Percentiles rank a stretch among this genome's conserved stretches.
phyloP scores from a whole-genome alignment of 2,113 vertebrate species.

The Procavia capensis region DNA sequence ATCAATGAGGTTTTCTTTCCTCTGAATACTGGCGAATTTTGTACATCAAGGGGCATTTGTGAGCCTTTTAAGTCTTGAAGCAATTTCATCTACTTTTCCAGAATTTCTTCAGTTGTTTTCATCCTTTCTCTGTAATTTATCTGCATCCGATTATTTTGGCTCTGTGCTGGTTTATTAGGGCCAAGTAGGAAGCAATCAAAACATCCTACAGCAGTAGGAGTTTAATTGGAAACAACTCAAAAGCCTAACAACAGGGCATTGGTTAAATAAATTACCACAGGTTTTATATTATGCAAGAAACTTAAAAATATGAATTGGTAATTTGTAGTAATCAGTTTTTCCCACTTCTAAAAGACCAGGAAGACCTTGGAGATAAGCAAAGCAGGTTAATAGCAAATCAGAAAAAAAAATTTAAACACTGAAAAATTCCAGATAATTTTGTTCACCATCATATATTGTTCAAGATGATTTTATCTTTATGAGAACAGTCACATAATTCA shows the following conservation, averaged over 20 bases:
- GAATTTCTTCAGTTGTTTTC: neutral
- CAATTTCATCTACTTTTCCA: neutral
- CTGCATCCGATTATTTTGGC: conserved; percentile 28
- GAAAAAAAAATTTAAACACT: neutral
- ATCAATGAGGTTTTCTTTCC: neutral
- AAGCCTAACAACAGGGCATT: neutral
- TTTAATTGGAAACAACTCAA: conserved; percentile 15
- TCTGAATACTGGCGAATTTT: neutral
- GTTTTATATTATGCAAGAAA: neutral
- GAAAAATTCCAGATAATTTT: neutral
- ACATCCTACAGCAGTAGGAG: neutral
- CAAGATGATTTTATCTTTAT: conserved; percentile 26
- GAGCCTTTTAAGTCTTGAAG: neutral
- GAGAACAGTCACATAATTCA: neutral
- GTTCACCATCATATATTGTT: neutral
- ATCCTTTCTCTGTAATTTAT: neutral
- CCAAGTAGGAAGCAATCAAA: conserved; percentile 9
- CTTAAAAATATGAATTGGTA: neutral
- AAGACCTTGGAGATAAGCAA: neutral
- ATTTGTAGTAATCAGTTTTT: neutral
- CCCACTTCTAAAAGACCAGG: neutral
- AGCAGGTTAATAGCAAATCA: conserved; percentile 13
- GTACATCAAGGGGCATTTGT: neutral
- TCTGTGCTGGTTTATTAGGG: neutral
- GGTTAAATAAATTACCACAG: neutral